Evolutionary conservation across 2,113 vertebrate genomes (phyloP).

Genomic region (Centropristis striata): DNA sequence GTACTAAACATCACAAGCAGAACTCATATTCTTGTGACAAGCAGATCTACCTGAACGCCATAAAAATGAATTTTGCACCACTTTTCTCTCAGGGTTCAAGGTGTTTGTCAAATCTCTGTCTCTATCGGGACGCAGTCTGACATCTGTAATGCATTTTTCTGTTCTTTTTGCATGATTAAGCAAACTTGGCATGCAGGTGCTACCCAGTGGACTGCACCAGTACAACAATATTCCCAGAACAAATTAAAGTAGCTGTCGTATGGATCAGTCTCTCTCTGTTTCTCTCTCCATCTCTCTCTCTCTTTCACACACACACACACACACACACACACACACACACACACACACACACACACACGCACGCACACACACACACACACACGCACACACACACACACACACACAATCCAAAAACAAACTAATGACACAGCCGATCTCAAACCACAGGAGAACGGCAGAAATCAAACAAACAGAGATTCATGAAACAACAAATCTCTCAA

Average conservation of each 20-base stretch:
- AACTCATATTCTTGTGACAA: constrained; percentile 52
- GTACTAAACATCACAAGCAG: constrained; percentile 31
- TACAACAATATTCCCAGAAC: constrained; percentile 85
- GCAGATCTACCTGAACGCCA: constrained; percentile 55
- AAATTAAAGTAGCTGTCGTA: constrained; percentile 85
- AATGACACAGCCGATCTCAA: constrained; percentile 59
- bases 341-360: constrained; percentile 13
- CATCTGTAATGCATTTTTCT: constrained; percentile 83
- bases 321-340: constrained; percentile 14
- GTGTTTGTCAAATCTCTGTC: constrained; percentile 81
- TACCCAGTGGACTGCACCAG: constrained; percentile 79
- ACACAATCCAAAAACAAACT: constrained; percentile 42
- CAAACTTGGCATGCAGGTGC: constrained; percentile 86
- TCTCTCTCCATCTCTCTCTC: constrained; percentile 6
- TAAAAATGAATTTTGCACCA: constrained; percentile 69
- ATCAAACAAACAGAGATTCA: constrained; percentile 65
- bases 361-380: constrained; percentile 7
- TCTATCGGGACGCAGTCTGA: constrained; percentile 74
- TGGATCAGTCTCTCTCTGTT: constrained; percentile 76
- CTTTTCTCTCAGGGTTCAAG: constrained; percentile 78
- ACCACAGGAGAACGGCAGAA: constrained; percentile 54
- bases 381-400: constrained; percentile 6
- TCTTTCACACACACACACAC: constrained; percentile 11
- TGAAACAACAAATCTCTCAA: constrained; percentile 55
- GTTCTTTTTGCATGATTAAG: constrained; percentile 88